phyloP scores from a whole-genome alignment of 2,888 invertebrate species.

The Amitus sp. region DNA sequence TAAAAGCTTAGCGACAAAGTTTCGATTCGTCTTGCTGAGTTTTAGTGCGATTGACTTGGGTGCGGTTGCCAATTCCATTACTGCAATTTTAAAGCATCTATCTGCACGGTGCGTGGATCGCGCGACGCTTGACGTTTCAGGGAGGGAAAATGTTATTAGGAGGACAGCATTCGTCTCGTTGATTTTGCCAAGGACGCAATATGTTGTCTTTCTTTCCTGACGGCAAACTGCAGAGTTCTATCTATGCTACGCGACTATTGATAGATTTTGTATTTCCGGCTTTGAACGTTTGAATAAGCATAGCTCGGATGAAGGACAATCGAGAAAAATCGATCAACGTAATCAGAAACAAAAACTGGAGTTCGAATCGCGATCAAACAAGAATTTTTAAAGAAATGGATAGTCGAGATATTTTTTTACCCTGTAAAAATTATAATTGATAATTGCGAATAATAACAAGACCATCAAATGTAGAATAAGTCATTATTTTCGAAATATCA shows the following conservation, averaged over 20 bases:
- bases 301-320: slow-evolving; percentile 24
- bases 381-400: no score
- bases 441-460: no score
- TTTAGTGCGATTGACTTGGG: no score
- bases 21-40: no score
- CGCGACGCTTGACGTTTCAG: slow-evolving; percentile 13
- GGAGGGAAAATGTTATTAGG: slow-evolving; percentile 27
- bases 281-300: slow-evolving; percentile 8
- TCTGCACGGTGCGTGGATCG: not conserved
- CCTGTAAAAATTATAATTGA: no score
- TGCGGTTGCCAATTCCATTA: no score
- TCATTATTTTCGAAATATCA: no score
- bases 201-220: slow-evolving; percentile 31
- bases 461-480: no score
- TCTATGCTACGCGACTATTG: slow-evolving; percentile 35
- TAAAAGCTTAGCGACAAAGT: no score
- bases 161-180: slow-evolving; percentile 19
- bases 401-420: no score
- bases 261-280: slow-evolving; percentile 37
- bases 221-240: slow-evolving; percentile 26
- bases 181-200: slow-evolving; percentile 35
- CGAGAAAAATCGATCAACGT: slow-evolving; percentile 25
- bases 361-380: no score
- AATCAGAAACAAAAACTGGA: no score
- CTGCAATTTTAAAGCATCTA: not conserved